These are phyloP conservation scores for Falco concolor DNA, from an alignment of 2,797 vertebrate genomes.

Conservation along the genomic window DNA sequence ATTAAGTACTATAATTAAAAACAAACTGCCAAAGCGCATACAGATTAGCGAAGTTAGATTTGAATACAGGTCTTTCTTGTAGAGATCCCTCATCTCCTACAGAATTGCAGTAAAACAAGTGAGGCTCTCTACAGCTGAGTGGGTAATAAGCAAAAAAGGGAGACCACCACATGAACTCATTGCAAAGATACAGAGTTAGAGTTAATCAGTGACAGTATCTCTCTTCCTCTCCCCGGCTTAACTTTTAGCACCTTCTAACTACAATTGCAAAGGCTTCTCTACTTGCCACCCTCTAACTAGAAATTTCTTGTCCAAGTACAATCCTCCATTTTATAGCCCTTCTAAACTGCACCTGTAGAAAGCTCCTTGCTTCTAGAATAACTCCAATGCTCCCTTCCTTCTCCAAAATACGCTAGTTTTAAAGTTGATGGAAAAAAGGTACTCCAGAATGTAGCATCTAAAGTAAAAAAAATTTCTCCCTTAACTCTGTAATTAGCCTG, in stretches of 20 bases:
- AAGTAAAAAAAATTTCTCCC: background rate
- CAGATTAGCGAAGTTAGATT: background rate
- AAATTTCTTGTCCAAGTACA: background rate
- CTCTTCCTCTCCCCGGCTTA: background rate
- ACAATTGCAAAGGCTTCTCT: background rate
- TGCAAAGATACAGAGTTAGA: background rate
- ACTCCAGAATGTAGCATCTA: background rate
- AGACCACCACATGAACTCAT: rapidly evolving
- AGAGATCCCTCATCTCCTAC: background rate
- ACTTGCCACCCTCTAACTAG: background rate
- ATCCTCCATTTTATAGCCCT: background rate
- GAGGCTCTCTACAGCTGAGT: background rate
- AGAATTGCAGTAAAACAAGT: background rate
- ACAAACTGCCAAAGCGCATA: background rate
- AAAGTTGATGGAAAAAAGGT: background rate
- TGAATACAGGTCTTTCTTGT: background rate
- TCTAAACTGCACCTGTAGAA: background rate
- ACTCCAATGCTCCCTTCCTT: background rate
- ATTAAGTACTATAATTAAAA: background rate
- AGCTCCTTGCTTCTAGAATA: background rate
- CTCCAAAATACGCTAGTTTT: background rate
- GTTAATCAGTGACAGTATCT: background rate
- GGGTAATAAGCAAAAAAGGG: background rate
- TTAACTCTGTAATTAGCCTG: background rate
- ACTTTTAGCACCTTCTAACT: background rate